phyloP scores from a whole-genome alignment of 1,140 invertebrate genomes.

The Dufourea novaeangliae region DNA sequence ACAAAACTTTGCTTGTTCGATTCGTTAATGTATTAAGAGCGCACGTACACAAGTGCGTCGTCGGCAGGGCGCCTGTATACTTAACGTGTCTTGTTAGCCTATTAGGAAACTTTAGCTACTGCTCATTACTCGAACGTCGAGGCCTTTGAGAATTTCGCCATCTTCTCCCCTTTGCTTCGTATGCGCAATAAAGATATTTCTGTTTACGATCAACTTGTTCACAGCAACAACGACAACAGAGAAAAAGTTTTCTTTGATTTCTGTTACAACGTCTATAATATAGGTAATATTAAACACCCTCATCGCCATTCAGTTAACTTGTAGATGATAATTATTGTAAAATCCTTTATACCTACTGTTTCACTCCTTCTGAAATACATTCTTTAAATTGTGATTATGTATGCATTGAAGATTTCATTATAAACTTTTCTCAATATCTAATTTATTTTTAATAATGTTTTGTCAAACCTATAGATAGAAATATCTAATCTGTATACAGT shows the following conservation, averaged over 20 bases:
- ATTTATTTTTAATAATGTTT: too few species aligned
- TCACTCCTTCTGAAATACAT: too few species aligned
- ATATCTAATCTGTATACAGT: too few species aligned
- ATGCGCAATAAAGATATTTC: not conserved
- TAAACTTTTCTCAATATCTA: too few species aligned
- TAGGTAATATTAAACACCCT: too few species aligned
- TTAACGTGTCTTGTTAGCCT: conserved; percentile 42
- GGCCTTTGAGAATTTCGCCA: conserved; percentile 2
- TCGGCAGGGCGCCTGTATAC: conserved; percentile 15
- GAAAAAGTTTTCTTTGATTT: not conserved
- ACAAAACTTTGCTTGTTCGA: conserved; percentile 18
- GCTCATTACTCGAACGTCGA: conserved; percentile 1
- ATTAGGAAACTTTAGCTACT: conserved; percentile 13
- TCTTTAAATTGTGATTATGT: too few species aligned
- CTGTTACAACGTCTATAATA: not conserved
- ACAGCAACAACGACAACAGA: not conserved
- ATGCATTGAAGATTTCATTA: too few species aligned
- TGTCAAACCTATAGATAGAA: too few species aligned
- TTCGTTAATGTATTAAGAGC: conserved; percentile 14
- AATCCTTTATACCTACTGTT: too few species aligned
- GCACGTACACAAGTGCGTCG: conserved; percentile 7
- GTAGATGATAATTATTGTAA: too few species aligned
- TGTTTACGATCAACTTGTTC: not conserved
- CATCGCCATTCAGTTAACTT: too few species aligned
- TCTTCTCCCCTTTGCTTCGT: conserved; percentile 1